These are phyloP conservation scores for Pyrocephalus nanus DNA, from an alignment of 2,797 vertebrate genomes.

Conservation along the genomic window DNA sequence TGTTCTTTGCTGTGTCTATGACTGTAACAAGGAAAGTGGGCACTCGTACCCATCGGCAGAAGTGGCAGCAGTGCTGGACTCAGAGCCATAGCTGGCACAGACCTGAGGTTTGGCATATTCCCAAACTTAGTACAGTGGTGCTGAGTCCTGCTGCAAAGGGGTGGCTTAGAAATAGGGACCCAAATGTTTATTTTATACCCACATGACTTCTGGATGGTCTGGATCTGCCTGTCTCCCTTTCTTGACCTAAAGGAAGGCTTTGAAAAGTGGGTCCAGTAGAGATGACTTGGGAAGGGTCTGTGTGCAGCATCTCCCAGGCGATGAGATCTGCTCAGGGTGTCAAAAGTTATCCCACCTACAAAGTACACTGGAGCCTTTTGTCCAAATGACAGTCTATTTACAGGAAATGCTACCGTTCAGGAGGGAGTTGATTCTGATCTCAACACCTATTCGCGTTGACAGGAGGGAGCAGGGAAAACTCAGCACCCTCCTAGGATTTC, in stretches of 20 bases:
- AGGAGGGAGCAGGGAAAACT: neutral
- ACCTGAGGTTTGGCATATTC: neutral
- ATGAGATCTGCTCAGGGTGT: neutral
- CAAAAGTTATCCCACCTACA: neutral
- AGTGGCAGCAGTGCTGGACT: neutral
- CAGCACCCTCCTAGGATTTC: neutral
- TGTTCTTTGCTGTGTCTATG: neutral
- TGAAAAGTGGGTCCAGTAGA: neutral
- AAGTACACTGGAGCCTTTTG: neutral
- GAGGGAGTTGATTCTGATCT: neutral
- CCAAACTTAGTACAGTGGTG: neutral
- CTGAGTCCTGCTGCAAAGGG: neutral
- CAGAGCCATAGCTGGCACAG: neutral
- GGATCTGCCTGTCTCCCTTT: neutral
- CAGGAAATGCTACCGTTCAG: neutral
- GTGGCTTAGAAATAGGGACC: neutral
- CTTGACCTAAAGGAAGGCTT: neutral
- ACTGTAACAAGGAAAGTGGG: neutral
- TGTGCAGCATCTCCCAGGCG: neutral
- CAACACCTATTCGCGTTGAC: neutral
- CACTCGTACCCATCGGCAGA: fast-evolving
- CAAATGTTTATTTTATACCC: neutral
- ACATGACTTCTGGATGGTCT: neutral
- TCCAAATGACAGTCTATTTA: neutral
- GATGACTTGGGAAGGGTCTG: neutral